Percentiles rank a stretch among this genome's conserved stretches.
Evolutionary conservation across 2,888 invertebrate species (phyloP).

Genomic region (Portevinia maculata): DNA sequence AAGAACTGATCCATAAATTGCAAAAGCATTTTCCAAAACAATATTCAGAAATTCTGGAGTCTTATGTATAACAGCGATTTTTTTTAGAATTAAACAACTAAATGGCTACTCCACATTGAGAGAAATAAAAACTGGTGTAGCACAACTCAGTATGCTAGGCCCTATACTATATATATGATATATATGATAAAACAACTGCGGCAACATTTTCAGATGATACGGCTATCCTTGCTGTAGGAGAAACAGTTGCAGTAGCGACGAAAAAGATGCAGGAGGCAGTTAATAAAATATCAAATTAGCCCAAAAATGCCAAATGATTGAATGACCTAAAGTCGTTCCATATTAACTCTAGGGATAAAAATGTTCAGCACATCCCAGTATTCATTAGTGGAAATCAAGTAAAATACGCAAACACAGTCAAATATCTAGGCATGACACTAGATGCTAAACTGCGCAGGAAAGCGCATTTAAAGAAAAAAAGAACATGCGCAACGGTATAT

Average conservation of each 20-base stretch:
- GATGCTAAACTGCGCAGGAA: constrained; percentile 5
- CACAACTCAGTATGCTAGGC: no score
- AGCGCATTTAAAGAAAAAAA: not conserved
- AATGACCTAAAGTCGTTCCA: constrained; percentile 4
- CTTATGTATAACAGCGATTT: no score
- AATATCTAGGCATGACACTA: constrained; percentile 4
- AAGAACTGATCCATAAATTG: no score
- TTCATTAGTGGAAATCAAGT: not conserved
- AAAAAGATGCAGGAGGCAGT: not conserved
- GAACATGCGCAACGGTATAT: not conserved
- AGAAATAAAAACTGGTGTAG: no score
- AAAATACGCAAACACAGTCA: not conserved
- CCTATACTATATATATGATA: no score
- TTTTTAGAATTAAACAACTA: no score
- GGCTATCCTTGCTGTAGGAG: not conserved
- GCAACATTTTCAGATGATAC: no score
- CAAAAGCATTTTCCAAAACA: no score
- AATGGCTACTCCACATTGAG: no score
- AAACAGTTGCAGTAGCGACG: not conserved
- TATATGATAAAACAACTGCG: no score
- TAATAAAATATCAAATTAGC: not conserved
- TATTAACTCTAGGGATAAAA: not conserved
- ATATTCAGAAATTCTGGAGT: no score
- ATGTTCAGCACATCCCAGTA: not conserved
- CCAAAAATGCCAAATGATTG: not conserved